These are phyloP conservation scores for Ricordea florida DNA, from an alignment of 92 coral and sea anemone genomes.

Conservation along the genomic window DNA sequence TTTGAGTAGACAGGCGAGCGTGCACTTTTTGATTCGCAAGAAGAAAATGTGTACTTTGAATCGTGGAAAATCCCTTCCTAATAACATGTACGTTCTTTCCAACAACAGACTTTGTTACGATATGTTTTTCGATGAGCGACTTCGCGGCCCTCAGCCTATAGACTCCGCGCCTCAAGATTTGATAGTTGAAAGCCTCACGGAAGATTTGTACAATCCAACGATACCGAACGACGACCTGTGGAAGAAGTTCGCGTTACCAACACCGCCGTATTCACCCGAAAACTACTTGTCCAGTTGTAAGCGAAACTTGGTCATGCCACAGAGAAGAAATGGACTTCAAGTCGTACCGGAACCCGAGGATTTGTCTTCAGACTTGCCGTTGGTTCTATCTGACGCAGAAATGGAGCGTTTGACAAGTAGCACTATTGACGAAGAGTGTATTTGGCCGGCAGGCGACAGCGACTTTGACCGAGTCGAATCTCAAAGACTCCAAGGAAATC, in stretches of 20 bases:
- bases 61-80: slow-evolving; percentile 37
- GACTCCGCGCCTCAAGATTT: slow-evolving; percentile 61
- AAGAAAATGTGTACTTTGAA: slow-evolving; percentile 40
- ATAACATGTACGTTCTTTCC: slow-evolving; percentile 41
- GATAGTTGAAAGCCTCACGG: slow-evolving; percentile 62
- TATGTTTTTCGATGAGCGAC: slow-evolving; percentile 83
- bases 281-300: slow-evolving; percentile 65
- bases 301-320: slow-evolving; percentile 44
- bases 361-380: slow-evolving; percentile 81
- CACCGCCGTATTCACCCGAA: slow-evolving; percentile 98
- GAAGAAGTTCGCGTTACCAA: slow-evolving; percentile 88
- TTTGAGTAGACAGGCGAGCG: slow-evolving; percentile 28
- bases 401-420: slow-evolving; percentile 90
- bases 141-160: slow-evolving; percentile 57
- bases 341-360: slow-evolving; percentile 98
- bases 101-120: slow-evolving; percentile 78
- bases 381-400: slow-evolving; percentile 94
- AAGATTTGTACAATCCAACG: slow-evolving; percentile 74
- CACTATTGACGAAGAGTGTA: slow-evolving; percentile 83
- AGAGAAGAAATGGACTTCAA: slow-evolving; percentile 76
- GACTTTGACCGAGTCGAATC: slow-evolving; percentile 69
- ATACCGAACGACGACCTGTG: slow-evolving; percentile 74
- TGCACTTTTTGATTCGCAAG: slow-evolving; percentile 14
- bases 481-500: slow-evolving; percentile 36
- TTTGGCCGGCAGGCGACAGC: slow-evolving; percentile 76